Evolutionary conservation across 2,113 vertebrate species (phyloP).

Genomic region (Urocitellus parryii): DNA sequence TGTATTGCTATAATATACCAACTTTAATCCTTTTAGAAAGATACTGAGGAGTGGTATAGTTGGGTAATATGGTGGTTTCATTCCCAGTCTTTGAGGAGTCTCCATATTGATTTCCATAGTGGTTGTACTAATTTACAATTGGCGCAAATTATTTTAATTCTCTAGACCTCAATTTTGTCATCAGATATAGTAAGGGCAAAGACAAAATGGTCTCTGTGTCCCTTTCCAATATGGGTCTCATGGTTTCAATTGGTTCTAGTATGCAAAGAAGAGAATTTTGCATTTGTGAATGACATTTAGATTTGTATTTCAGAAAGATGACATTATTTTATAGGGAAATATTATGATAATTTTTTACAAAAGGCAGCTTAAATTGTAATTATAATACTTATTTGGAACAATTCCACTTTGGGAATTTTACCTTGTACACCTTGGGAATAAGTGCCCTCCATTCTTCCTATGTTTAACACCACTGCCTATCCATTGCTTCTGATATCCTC

Average conservation of each 20-base stretch:
- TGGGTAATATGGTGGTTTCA: too few relatives aligned
- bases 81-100: too few relatives aligned
- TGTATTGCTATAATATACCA: too few relatives aligned
- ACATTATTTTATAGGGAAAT: neutral
- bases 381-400: neutral
- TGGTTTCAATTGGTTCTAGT: conserved; percentile 5
- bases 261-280: conserved; percentile 36
- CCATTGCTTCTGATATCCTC: neutral
- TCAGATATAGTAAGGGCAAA: neutral
- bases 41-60: too few relatives aligned
- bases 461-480: neutral
- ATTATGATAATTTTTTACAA: neutral
- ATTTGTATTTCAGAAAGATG: conserved; percentile 44
- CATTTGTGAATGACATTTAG: neutral
- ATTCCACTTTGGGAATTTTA: neutral
- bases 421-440: neutral
- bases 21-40: too few relatives aligned
- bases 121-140: too few relatives aligned
- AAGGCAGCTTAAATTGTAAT: neutral
- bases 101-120: too few relatives aligned
- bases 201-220: neutral
- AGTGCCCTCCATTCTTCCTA: neutral
- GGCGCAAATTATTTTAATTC: neutral
- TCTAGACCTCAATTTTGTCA: neutral
- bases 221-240: neutral